Evolutionary conservation across 2,113 vertebrate species (phyloP).

Genomic region (Phoenicopterus ruber): DNA sequence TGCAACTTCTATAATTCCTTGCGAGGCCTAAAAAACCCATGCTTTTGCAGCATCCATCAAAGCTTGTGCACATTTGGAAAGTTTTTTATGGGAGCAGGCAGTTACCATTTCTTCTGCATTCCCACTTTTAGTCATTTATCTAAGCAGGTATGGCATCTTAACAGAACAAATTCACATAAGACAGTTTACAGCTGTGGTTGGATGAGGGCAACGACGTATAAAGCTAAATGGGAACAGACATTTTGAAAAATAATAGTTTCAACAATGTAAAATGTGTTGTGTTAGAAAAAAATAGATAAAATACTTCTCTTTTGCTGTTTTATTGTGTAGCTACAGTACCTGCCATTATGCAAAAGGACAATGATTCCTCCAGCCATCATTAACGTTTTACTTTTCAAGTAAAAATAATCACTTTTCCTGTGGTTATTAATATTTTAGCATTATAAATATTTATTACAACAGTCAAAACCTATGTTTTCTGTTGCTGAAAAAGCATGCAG

Average conservation of each 20-base stretch:
- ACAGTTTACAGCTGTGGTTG: not conserved
- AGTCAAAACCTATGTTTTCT: not conserved
- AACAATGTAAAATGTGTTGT: not conserved
- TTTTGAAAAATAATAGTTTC: not conserved
- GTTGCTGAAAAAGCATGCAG: not conserved
- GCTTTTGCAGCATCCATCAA: not conserved
- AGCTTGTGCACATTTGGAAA: not conserved
- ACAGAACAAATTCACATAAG: not conserved
- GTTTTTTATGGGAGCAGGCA: not conserved
- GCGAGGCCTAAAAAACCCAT: not conserved
- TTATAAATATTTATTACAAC: conserved; percentile 2
- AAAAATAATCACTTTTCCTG: not conserved
- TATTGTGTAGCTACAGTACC: not conserved
- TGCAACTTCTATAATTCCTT: not conserved
- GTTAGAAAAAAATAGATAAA: not conserved
- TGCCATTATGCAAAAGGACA: not conserved
- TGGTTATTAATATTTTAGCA: conserved; percentile 8
- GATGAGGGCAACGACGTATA: not conserved
- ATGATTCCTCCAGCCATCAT: not conserved
- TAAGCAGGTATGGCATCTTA: not conserved
- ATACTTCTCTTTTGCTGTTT: not conserved
- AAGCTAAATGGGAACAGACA: not conserved
- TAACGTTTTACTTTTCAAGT: not conserved
- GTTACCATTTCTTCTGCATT: not conserved
- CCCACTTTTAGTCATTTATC: not conserved